These are phyloP conservation scores for Spongilla lacustris DNA, from an alignment of 37 sponge, comb jelly and placozoan species.

Conservation along the genomic window DNA sequence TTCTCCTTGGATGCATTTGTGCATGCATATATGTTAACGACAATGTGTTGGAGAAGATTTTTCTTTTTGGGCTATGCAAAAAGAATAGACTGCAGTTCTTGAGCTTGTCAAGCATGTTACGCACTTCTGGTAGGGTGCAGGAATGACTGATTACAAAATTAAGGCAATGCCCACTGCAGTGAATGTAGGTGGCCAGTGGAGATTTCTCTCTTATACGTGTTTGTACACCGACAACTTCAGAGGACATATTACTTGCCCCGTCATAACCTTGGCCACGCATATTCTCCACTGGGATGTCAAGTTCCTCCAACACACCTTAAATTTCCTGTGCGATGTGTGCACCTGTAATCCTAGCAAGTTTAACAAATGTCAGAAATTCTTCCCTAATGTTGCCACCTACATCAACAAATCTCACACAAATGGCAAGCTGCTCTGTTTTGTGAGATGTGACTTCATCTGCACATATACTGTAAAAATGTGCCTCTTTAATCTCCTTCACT, in stretches of 20 bases:
- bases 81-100: constrained; percentile 10
- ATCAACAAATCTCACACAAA: constrained; percentile 43
- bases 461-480: constrained; percentile 7
- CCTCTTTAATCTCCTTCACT: background rate
- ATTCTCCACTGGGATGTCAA: constrained; percentile 22
- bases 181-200: constrained; percentile 53
- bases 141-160: constrained; percentile 49
- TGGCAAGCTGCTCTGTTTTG: constrained; percentile 36
- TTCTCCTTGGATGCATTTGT: too few relatives aligned
- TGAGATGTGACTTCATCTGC: constrained; percentile 52
- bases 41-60: constrained; percentile 30
- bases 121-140: constrained; percentile 43
- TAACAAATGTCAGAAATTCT: background rate
- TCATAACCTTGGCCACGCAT: constrained; percentile 61
- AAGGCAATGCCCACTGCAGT: constrained; percentile 63
- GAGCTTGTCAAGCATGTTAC: constrained; percentile 44
- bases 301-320: constrained; percentile 8
- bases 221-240: constrained; percentile 45
- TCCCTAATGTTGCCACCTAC: constrained; percentile 8
- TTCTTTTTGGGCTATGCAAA: constrained; percentile 31
- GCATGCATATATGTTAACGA: background rate
- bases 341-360: constrained; percentile 10
- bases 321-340: constrained; percentile 1
- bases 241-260: constrained; percentile 40
- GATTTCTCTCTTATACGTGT: constrained; percentile 32